phyloP scores from a whole-genome alignment of 2,113 vertebrate species.

The Microtus montanus region DNA sequence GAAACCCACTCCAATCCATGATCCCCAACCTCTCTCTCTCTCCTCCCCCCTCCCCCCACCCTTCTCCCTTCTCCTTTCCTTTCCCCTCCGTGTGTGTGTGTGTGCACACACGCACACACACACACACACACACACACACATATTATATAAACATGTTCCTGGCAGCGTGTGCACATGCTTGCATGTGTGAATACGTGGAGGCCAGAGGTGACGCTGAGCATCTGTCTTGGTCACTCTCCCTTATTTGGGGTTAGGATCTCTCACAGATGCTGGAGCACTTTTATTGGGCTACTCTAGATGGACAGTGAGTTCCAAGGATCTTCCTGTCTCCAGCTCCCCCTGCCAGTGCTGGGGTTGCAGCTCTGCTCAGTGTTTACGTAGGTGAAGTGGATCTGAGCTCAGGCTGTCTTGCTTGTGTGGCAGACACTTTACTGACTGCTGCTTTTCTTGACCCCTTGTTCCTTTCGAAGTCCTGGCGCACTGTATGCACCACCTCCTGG shows the following conservation, averaged over 20 bases:
- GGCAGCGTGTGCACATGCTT: neutral
- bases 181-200: neutral
- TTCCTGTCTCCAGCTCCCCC: neutral
- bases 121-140: rapidly evolving
- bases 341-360: neutral
- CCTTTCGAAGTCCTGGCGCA: neutral
- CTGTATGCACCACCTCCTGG: neutral
- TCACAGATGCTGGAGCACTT: neutral
- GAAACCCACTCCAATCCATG: neutral
- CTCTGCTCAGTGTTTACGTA: neutral
- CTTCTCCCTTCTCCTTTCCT: neutral
- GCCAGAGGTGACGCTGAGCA: neutral
- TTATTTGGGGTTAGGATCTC: neutral
- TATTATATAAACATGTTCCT: neutral
- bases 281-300: neutral
- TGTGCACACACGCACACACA: rapidly evolving
- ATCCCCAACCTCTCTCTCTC: neutral
- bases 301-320: neutral
- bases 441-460: neutral
- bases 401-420: neutral
- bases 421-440: neutral
- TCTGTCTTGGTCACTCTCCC: neutral
- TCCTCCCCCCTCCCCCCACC: neutral
- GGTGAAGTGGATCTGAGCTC: neutral
- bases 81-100: neutral